phyloP scores from a whole-genome alignment of 1,140 invertebrate species.

The Steinernema feltiae region DNA sequence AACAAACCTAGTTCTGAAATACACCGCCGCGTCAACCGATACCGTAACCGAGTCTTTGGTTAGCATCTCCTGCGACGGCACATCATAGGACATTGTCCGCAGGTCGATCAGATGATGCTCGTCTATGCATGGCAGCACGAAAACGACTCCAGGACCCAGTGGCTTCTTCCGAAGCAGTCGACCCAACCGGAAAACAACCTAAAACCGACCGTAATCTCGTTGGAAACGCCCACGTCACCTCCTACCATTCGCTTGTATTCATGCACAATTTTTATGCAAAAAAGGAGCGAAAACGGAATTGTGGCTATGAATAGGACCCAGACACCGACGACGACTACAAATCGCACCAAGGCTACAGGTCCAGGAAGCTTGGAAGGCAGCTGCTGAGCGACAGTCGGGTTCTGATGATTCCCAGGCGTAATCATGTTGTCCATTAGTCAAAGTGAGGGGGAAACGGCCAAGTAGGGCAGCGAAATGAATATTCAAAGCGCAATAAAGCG shows the following conservation, averaged over 20 bases:
- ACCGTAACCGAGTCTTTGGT: conserved; percentile 84
- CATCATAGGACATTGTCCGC: conserved; percentile 71
- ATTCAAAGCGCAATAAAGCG: neutral
- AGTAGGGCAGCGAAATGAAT: neutral
- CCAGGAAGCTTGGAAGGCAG: conserved; percentile 7
- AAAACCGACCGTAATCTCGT: neutral
- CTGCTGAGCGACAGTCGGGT: neutral
- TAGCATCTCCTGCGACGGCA: conserved; percentile 85
- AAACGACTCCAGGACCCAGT: conserved; percentile 68
- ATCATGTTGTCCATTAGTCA: neutral
- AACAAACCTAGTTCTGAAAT: conserved; percentile 39
- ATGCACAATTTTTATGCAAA: conserved; percentile 53
- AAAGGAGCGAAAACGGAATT: conserved; percentile 42
- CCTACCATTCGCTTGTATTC: conserved; percentile 53
- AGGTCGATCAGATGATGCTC: conserved; percentile 74
- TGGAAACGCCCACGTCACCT: neutral
- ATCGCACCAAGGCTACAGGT: neutral
- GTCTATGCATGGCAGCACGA: conserved; percentile 81
- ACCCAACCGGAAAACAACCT: conserved; percentile 52
- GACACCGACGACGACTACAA: conserved; percentile 22
- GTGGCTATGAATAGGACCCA: conserved; percentile 45
- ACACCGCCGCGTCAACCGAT: conserved; percentile 49
- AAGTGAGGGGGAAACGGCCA: neutral
- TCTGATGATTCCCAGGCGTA: neutral
- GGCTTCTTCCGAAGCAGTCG: conserved; percentile 25